Evolutionary conservation across 2,797 vertebrate genomes (phyloP).

Genomic region (Platalea minor): DNA sequence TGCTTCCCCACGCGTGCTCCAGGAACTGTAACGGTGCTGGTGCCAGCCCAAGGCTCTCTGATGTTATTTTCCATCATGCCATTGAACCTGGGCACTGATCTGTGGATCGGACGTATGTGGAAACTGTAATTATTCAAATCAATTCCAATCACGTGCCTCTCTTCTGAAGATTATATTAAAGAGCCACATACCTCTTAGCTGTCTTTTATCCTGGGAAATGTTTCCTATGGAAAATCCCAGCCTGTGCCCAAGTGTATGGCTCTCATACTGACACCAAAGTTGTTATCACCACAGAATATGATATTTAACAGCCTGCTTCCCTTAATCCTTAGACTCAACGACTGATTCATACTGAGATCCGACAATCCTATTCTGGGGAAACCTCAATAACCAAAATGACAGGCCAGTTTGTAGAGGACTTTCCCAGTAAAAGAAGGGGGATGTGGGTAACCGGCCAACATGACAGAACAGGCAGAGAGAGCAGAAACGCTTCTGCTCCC

Average conservation of each 20-base stretch:
- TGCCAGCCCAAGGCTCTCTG: constrained; percentile 15
- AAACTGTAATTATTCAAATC: constrained; percentile 59
- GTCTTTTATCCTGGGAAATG: background rate
- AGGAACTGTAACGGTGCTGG: background rate
- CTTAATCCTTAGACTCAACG: background rate
- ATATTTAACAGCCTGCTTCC: background rate
- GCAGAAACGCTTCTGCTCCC: background rate
- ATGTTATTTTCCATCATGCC: constrained; percentile 40
- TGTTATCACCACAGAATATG: background rate
- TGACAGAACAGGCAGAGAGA: background rate
- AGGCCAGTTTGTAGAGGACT: background rate
- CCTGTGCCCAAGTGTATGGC: background rate
- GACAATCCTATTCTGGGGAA: background rate
- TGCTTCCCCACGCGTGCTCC: background rate
- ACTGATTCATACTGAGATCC: background rate
- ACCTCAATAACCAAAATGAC: background rate
- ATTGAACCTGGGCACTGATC: constrained; percentile 62
- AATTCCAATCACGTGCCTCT: background rate
- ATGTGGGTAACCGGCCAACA: background rate
- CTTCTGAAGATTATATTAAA: constrained; percentile 1
- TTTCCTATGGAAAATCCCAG: constrained; percentile 50
- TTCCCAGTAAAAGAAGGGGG: background rate
- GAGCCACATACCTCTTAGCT: background rate
- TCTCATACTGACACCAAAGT: background rate
- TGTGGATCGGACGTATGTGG: constrained; percentile 54